Evolutionary conservation across 2,888 invertebrate genomes (phyloP).

Genomic region (Actias luna): DNA sequence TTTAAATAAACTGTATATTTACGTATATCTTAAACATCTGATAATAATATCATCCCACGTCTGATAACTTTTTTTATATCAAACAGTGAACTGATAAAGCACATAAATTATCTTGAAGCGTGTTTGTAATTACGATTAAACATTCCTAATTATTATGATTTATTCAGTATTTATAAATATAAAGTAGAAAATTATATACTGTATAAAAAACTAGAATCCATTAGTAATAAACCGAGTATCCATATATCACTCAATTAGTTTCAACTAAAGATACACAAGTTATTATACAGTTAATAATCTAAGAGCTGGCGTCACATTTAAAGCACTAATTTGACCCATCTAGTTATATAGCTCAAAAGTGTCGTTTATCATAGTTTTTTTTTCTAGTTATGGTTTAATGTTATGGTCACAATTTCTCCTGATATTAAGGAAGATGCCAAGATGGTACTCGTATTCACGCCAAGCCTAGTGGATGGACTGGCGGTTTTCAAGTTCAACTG

Average conservation of each 20-base stretch:
- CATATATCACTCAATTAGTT: neutral
- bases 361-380: too few relatives aligned
- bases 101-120: neutral
- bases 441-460: too few relatives aligned
- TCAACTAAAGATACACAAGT: too few relatives aligned
- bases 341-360: too few relatives aligned
- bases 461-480: too few relatives aligned
- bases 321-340: too few relatives aligned
- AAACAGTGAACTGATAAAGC: neutral
- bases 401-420: too few relatives aligned
- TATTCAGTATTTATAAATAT: neutral
- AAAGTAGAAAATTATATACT: neutral
- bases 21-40: neutral
- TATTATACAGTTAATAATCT: too few relatives aligned
- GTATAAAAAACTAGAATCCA: neutral
- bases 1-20: neutral
- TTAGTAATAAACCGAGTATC: neutral
- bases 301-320: too few relatives aligned
- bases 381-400: too few relatives aligned
- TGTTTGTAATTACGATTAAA: neutral
- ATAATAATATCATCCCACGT: neutral
- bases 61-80: slow-evolving; percentile 1
- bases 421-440: too few relatives aligned
- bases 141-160: neutral
- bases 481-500: too few relatives aligned